These are phyloP conservation scores for Tiliacea aurago DNA, from an alignment of 2,888 invertebrate species.

Conservation along the genomic window DNA sequence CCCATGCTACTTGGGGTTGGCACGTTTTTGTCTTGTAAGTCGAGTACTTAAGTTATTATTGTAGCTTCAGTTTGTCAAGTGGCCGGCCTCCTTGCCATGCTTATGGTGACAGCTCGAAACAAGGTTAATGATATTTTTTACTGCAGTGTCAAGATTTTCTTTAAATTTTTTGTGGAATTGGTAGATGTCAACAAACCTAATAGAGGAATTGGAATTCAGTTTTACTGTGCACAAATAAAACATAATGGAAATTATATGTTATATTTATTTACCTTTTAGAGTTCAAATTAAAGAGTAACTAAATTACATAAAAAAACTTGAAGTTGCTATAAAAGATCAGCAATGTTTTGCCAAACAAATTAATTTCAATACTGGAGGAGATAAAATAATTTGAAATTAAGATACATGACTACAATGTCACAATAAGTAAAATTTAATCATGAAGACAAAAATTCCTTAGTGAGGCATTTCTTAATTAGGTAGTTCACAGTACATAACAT, in stretches of 20 bases:
- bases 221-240: constrained; percentile 83
- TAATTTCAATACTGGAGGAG: constrained; percentile 13
- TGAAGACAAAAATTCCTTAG: constrained; percentile 22
- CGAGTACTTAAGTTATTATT: background rate
- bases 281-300: constrained; percentile 27
- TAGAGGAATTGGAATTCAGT: constrained; percentile 70
- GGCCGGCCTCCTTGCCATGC: constrained; percentile 2
- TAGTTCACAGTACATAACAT: constrained; percentile 35
- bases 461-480: constrained; percentile 27
- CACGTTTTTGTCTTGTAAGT: background rate
- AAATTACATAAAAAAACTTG: constrained; percentile 10
- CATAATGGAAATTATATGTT: constrained; percentile 65
- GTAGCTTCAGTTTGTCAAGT: constrained; percentile 23
- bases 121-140: constrained; percentile 22
- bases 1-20: no score
- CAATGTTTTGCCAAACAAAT: constrained; percentile 19
- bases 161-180: constrained; percentile 78
- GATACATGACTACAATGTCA: constrained; percentile 22
- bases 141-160: constrained; percentile 3
- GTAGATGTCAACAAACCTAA: constrained; percentile 59
- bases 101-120: constrained; percentile 26
- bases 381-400: constrained; percentile 27
- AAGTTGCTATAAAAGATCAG: background rate
- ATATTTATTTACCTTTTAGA: constrained; percentile 63
- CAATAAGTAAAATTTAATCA: constrained; percentile 6